Evolutionary conservation across 2,113 vertebrate genomes (phyloP).

Genomic region (Lagenorhynchus albirostris): DNA sequence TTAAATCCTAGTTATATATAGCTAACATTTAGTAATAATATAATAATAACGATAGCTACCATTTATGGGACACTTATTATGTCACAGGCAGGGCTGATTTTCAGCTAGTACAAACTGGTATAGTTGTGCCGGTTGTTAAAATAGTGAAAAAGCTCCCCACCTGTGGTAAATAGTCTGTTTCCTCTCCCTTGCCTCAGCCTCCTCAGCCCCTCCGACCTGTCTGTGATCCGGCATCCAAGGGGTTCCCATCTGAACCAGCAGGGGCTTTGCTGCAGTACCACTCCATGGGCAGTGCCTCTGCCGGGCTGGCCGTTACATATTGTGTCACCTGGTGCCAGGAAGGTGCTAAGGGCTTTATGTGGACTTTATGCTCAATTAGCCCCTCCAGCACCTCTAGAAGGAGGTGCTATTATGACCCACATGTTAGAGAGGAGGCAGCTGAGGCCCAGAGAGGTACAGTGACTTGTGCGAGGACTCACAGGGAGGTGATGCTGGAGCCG

Average conservation of each 20-base stretch:
- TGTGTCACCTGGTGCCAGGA: not conserved
- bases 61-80: constrained; percentile 25
- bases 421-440: not conserved
- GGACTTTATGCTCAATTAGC: not conserved
- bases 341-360: not conserved
- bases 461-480: not conserved
- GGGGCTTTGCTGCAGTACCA: not conserved
- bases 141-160: not conserved
- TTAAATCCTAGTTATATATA: constrained; percentile 23
- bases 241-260: not conserved
- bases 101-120: not conserved
- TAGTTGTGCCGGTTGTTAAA: not conserved
- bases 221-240: not conserved
- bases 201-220: not conserved
- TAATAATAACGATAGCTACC: not conserved
- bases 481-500: not conserved
- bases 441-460: not conserved
- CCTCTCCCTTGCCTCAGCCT: not conserved
- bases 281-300: rapidly evolving
- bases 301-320: not conserved
- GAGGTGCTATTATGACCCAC: not conserved
- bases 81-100: constrained; percentile 41
- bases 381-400: not conserved
- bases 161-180: not conserved
- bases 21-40: constrained; percentile 35